Conservation (phyloP, 2,888 invertebrate genomes). For the Coelopa pilipes region DNA sequence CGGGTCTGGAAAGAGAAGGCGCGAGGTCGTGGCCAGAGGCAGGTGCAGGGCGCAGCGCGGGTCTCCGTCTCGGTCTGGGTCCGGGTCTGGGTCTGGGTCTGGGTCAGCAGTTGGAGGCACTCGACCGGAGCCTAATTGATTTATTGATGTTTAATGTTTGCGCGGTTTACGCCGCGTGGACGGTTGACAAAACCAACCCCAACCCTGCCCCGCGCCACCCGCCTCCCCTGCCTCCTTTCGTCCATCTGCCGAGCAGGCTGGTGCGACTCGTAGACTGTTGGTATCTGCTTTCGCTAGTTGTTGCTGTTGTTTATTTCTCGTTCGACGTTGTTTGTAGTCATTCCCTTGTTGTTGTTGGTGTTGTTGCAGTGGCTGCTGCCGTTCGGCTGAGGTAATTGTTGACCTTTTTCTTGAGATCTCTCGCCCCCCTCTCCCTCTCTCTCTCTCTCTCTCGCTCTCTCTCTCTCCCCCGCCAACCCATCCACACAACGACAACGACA, state of each 20-base stretch:
- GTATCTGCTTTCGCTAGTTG: slow-evolving; percentile 36
- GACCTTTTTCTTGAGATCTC: slow-evolving; percentile 24
- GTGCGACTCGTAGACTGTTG: slow-evolving; percentile 19
- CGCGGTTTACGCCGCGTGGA: slow-evolving; percentile 26
- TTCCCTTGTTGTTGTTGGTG: slow-evolving; percentile 33
- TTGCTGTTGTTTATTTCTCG: background rate
- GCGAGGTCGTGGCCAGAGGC: too few relatives aligned
- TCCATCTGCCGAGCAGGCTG: slow-evolving; percentile 9
- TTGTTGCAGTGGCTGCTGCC: slow-evolving; percentile 39
- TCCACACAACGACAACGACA: background rate
- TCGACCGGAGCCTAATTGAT: slow-evolving; percentile 28
- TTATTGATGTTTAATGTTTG: slow-evolving; percentile 34
- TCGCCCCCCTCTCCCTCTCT: too few relatives aligned
- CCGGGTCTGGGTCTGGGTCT: background rate
- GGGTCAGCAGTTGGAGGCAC: background rate
- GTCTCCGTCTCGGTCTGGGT: too few relatives aligned
- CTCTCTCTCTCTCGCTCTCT: background rate
- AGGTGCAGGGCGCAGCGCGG: too few relatives aligned
- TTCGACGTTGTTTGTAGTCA: too few relatives aligned
- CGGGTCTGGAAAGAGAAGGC: too few relatives aligned
- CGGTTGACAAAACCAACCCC: background rate
- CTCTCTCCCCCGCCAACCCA: too few relatives aligned
- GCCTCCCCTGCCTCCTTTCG: background rate
- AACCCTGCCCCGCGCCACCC: too few relatives aligned
- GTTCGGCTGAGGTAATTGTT: slow-evolving; percentile 34